Percentiles rank a stretch among this genome's conserved stretches.
Evolutionary conservation across 2,888 invertebrate genomes (phyloP).

Genomic region (Dolomedes plantarius): DNA sequence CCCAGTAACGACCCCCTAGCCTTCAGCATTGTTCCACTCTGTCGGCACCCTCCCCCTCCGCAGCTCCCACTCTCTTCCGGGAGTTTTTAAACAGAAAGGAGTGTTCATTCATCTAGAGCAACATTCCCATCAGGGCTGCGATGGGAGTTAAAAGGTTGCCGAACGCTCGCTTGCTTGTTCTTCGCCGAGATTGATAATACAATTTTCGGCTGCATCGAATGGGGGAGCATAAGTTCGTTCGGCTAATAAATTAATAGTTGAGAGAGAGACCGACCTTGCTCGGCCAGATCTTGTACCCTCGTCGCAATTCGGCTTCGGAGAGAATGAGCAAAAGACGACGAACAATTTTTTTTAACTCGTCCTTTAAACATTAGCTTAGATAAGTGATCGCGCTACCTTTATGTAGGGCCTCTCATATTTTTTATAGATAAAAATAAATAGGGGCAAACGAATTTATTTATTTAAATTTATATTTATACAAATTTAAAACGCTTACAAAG

Average conservation of each 20-base stretch:
- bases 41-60: background rate
- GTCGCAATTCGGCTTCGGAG: background rate
- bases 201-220: slow-evolving; percentile 1
- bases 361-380: too few species aligned
- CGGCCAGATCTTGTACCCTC: too few species aligned
- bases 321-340: too few species aligned
- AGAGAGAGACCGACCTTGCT: background rate
- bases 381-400: too few species aligned
- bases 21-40: background rate
- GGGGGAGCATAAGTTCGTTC: slow-evolving; percentile 1
- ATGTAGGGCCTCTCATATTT: too few species aligned
- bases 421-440: too few species aligned
- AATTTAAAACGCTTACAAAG: too few species aligned
- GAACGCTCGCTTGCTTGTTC: background rate
- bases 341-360: too few species aligned
- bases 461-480: too few species aligned
- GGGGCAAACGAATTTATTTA: too few species aligned
- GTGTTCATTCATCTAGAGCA: slow-evolving; percentile 15
- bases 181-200: slow-evolving; percentile 9
- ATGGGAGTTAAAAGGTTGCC: slow-evolving; percentile 12
- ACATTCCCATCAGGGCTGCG: background rate
- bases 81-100: slow-evolving; percentile 23
- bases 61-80: background rate
- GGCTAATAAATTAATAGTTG: slow-evolving; percentile 12
- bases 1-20: slow-evolving; percentile 7